Evolutionary conservation across 2,797 vertebrate genomes (phyloP).

Genomic region (Pterois miles): DNA sequence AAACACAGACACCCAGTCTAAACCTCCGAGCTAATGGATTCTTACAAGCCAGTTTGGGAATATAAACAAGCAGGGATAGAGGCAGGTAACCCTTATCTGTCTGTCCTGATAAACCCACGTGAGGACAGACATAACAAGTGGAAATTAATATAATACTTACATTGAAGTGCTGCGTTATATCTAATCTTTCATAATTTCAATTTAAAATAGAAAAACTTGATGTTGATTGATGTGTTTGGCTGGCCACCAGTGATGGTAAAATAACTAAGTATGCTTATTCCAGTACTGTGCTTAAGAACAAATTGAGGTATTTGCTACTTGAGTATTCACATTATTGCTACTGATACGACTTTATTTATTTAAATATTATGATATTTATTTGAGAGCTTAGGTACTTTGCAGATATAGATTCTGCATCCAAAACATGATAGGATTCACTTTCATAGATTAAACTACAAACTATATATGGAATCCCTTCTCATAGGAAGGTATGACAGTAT

Average conservation of each 20-base stretch:
- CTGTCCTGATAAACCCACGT: no score
- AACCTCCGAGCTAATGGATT: neutral
- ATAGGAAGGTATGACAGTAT: no score
- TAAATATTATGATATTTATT: neutral
- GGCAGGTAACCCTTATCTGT: neutral
- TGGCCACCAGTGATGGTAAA: neutral
- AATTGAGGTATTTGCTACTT: neutral
- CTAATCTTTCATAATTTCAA: neutral
- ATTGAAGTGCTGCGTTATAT: neutral
- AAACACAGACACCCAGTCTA: neutral
- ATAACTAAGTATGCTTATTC: neutral
- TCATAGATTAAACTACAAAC: neutral
- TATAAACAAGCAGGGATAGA: neutral
- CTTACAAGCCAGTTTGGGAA: neutral
- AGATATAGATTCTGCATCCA: neutral
- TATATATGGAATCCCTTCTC: no score
- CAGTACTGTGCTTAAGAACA: neutral
- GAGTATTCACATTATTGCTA: neutral
- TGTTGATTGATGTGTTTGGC: neutral
- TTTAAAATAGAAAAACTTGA: neutral
- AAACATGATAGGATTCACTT: neutral
- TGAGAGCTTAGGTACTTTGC: neutral
- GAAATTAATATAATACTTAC: neutral
- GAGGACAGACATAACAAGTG: neutral
- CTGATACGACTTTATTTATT: no score